Evolutionary conservation across 2,113 vertebrate species (phyloP).

Genomic region (Sisor rabdophorus): DNA sequence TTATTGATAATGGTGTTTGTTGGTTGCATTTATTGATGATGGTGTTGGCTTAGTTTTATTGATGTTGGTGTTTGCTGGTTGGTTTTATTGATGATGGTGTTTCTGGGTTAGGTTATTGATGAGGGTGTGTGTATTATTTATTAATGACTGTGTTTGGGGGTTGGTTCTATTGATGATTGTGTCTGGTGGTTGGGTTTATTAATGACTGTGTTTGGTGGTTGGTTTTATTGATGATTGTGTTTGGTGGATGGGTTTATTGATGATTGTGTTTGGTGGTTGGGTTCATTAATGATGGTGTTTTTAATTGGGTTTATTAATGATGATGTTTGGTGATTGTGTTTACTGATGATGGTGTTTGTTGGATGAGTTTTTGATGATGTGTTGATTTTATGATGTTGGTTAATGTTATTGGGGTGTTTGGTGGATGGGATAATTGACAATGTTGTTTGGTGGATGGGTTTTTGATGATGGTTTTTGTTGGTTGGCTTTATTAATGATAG

Average conservation of each 20-base stretch:
- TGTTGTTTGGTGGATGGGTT: neutral
- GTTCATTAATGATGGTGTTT: neutral
- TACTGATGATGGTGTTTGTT: neutral
- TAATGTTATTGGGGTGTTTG: neutral
- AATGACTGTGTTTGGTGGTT: no score
- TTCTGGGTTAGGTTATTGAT: neutral
- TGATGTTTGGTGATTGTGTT: neutral
- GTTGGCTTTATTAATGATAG: neutral
- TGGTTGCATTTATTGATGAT: neutral
- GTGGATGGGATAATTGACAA: neutral
- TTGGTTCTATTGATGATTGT: neutral
- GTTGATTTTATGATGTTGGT: neutral
- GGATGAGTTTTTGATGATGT: neutral
- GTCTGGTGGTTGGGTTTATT: neutral
- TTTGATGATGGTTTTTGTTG: neutral
- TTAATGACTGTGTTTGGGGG: neutral
- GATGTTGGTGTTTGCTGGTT: neutral
- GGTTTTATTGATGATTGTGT: neutral
- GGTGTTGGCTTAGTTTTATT: neutral
- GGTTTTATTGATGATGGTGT: neutral
- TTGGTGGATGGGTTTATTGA: neutral
- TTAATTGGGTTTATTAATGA: neutral
- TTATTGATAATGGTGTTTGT: neutral
- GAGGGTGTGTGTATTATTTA: neutral
- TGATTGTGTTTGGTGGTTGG: neutral